phyloP scores from a whole-genome alignment of 2,113 vertebrate species.

The Lasiurus borealis region DNA sequence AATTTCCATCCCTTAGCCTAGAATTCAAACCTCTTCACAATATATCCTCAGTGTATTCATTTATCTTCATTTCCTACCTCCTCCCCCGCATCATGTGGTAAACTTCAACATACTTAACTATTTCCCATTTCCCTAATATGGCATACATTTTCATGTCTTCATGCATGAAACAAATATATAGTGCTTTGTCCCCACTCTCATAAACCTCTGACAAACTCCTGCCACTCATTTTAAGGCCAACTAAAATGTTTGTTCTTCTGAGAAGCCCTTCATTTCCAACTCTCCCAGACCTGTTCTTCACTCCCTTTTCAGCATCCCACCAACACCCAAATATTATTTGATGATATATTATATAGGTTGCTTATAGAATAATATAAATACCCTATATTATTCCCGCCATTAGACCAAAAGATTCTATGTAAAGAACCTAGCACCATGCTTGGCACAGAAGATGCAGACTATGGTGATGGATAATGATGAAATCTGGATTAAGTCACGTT shows the following conservation, averaged over 20 bases:
- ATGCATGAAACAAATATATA: not conserved
- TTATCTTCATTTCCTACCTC: slow-evolving; percentile 17
- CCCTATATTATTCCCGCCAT: not conserved
- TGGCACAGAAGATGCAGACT: not conserved
- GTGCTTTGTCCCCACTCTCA: not conserved
- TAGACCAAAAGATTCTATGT: not conserved
- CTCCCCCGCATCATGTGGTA: not conserved
- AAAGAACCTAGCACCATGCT: slow-evolving; percentile 30
- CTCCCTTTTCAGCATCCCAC: not conserved
- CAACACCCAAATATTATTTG: not conserved
- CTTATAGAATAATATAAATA: slow-evolving; percentile 46
- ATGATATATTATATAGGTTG: slow-evolving; percentile 12
- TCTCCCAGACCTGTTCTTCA: slow-evolving; percentile 39
- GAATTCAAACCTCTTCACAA: not conserved
- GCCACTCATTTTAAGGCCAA: not conserved
- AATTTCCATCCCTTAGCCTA: slow-evolving; percentile 18
- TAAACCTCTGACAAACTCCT: not conserved
- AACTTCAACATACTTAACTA: not conserved
- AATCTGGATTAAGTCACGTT: slow-evolving; percentile 32
- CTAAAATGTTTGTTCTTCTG: slow-evolving; percentile 37
- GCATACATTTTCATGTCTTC: slow-evolving; percentile 2
- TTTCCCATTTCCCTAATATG: slow-evolving; percentile 10
- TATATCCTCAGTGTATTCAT: not conserved
- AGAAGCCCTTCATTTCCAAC: slow-evolving; percentile 38
- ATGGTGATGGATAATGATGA: not conserved